Base-by-base conservation (phyloP, 2,113 vertebrate species). In the Albula goreensis region DNA sequence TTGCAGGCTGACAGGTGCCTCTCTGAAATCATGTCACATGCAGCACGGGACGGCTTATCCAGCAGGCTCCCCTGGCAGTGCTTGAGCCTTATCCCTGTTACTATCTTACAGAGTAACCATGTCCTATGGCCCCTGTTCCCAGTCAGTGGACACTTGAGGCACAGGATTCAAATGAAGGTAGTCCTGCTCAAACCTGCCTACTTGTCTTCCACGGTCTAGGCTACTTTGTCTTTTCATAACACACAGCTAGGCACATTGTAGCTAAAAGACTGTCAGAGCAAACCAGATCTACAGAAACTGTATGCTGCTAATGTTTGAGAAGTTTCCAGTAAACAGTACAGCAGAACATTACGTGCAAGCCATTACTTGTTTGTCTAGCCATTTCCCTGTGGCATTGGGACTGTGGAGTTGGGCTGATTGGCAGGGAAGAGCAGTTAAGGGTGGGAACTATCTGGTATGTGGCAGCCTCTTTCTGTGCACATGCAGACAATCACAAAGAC, bases 1-100 rank as follows among this genome's bases (percentile, higher is more conserved):
- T 87, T 82, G 74, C 56, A 52, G 48, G 63, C 50, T 82, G 86
- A 79, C 84, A 90, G 86, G 70, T 88, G 83, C 15, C 52, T 81
- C 77, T 50, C 60, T 85, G 22, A 85, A 88, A 83, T 74, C 11
- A 80, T 88, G 31, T 84, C 56, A 57, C 66, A 66, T 50, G 51
- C 49, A 78, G 52, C 50, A 66, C 31, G 5, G 57, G 81, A 25
- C 50, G 56, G 9, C 83, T 90, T 48, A 63, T 74, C 51, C 50
- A 17, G 78, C 22, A 48, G 3, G 52, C 74, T 81, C 53, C 22
- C 53, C 63, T 80, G 66, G 31, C 53, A 52, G 11, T 13, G 10
- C 81, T 12, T 11, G 9, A 31, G 31, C 4, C 60, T 17, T 41
- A 41, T 86, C 25, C 17, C 80, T 77, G 66, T 78, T 50, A 82